These are phyloP conservation scores for Acanthoscelides obtectus DNA, from an alignment of 2,888 invertebrate species.

Conservation along the genomic window DNA sequence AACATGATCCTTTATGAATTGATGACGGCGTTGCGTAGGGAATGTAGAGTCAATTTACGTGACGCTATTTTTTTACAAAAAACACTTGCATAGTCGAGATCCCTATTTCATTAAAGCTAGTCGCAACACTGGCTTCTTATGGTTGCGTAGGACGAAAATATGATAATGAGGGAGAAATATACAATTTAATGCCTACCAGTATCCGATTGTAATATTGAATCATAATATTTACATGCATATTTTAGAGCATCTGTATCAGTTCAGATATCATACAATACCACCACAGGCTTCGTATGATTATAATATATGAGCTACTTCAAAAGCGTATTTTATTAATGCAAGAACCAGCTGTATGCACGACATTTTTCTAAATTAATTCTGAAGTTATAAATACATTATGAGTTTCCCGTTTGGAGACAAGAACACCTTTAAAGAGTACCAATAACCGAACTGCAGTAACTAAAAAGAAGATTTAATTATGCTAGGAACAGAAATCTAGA, in stretches of 20 bases:
- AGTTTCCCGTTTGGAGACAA: too few species aligned
- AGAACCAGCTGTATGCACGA: neutral
- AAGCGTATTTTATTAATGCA: neutral
- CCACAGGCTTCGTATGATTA: neutral
- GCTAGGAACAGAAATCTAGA: too few species aligned
- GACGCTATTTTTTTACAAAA: too few species aligned
- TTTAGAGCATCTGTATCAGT: neutral
- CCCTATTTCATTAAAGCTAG: slow-evolving; percentile 38
- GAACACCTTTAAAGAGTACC: too few species aligned
- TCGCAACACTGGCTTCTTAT: neutral
- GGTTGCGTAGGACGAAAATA: neutral
- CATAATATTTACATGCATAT: neutral
- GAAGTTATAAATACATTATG: too few species aligned
- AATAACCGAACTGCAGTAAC: too few species aligned
- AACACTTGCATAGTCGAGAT: slow-evolving; percentile 32
- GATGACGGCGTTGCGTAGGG: too few species aligned
- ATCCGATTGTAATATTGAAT: neutral
- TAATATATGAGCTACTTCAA: neutral
- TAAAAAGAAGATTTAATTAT: too few species aligned
- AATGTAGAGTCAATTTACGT: too few species aligned
- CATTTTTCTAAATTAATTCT: neutral
- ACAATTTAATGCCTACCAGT: neutral
- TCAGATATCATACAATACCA: neutral
- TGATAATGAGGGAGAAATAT: neutral
- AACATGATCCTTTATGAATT: too few species aligned